phyloP scores from a whole-genome alignment of 2,888 invertebrate species.

The Malacosoma neustria region DNA sequence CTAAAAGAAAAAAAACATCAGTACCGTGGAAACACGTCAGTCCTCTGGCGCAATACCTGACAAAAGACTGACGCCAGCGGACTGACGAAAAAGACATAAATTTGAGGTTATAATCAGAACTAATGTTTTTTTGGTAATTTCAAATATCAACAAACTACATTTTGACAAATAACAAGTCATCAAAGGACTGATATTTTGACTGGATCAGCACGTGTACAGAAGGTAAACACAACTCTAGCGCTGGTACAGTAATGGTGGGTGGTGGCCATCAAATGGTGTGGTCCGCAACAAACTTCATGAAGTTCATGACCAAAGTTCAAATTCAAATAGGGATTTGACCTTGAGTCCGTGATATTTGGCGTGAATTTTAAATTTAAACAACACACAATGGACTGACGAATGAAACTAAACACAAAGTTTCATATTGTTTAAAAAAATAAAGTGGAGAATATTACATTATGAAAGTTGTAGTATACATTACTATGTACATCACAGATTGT shows the following conservation, averaged over 20 bases:
- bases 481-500: conserved; percentile 7
- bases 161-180: conserved; percentile 16
- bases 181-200: conserved; percentile 5
- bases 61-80: conserved; percentile 17
- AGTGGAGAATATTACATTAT: conserved; percentile 5
- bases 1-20: conserved; percentile 21
- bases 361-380: conserved; percentile 2
- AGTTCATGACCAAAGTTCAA: neutral
- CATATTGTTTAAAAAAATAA: conserved; percentile 4
- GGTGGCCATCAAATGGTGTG: conserved; percentile 7
- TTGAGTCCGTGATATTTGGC: conserved; percentile 1
- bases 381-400: conserved; percentile 5
- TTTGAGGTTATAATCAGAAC: conserved; percentile 14
- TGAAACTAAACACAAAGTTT: conserved; percentile 6
- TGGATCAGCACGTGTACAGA: neutral
- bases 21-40: conserved; percentile 12
- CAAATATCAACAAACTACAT: conserved; percentile 12
- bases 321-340: conserved; percentile 1
- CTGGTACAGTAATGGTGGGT: conserved; percentile 1
- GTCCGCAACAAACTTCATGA: too few species aligned
- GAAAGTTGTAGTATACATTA: conserved; percentile 6
- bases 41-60: conserved; percentile 6
- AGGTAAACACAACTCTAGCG: neutral
- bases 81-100: conserved; percentile 15
- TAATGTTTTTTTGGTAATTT: conserved; percentile 10